These are phyloP conservation scores for Oceanodroma leucorhoa DNA, from an alignment of 2,797 vertebrate species.

Conservation along the genomic window DNA sequence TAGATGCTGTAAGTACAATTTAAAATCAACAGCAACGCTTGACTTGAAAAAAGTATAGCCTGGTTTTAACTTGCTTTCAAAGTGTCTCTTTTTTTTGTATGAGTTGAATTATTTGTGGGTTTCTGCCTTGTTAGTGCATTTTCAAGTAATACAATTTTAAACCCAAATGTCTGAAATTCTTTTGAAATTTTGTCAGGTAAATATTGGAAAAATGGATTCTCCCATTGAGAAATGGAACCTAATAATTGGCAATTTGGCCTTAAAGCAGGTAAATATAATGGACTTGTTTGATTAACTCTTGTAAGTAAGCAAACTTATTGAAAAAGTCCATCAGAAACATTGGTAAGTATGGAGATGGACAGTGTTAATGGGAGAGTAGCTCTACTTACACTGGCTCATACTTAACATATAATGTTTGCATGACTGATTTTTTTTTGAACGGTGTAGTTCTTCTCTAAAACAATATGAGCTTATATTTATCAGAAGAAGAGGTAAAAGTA, in stretches of 20 bases:
- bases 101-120: background rate
- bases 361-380: background rate
- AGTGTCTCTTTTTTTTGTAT: background rate
- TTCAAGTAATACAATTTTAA: background rate
- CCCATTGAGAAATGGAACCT: conserved; percentile 98
- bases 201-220: conserved; percentile 98
- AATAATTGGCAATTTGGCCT: conserved; percentile 94
- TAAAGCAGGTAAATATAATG: conserved; percentile 88
- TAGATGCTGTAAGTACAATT: background rate
- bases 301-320: background rate
- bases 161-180: background rate
- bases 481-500: background rate
- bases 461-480: background rate
- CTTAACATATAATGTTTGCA: background rate
- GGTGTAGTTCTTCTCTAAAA: background rate
- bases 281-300: background rate
- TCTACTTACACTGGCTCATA: background rate
- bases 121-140: background rate
- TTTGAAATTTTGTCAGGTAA: conserved; percentile 81
- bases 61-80: background rate
- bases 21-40: background rate
- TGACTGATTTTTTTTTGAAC: background rate
- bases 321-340: background rate
- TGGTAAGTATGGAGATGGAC: background rate
- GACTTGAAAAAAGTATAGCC: background rate